Evolutionary conservation across 1,140 invertebrate species (phyloP), one percentile per base, ranked within the genome.

Genomic region (Drosophila parabipectinata): DNA sequence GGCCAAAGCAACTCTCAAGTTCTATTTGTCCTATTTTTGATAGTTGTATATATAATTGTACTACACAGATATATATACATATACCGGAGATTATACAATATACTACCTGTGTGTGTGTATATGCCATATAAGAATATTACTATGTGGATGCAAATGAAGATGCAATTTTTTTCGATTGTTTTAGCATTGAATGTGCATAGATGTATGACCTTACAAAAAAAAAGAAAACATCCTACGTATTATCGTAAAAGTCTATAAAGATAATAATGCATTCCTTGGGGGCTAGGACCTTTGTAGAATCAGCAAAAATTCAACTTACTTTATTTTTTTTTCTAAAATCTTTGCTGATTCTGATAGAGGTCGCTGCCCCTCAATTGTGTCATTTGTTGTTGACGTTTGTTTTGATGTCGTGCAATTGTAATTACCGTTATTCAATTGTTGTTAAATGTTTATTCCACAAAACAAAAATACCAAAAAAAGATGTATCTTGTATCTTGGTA

Each of bases 11-110:
- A 52, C 41, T 54, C 61, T 62, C 48, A 45, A 68, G 59, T 87
- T 84, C 62, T 66, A 71, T 84, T 85, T 80, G 72, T 87, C 79
- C 77, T 84, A 84, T 84, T 84, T 84, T 87, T 84, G 81, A 84
- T 84, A 84, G 81, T 81, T 74, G 78, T 77, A 69, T 81, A 85
- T 68, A 74, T 56, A 61, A 61, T 41, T 47, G 39, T 47, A 69
- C 32, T 32, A 52, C 2, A 24, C 44, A 47, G 7, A 10, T 18
- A 21, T 21, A 55, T 63, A 61, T 73, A 71, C 39, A 54, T 47
- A 71, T 26, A 48, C 8, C 18, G 9, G 15, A 15, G 14, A 66
- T 37, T 37, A 74, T 32, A 74, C 24, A 48, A 50, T 15, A 64
- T 28, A 30, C 48, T 9, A 18, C 18, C 18, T 18, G 18, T 5